Conservation (phyloP, 2,113 vertebrate genomes). For the Brachypteracias leptosomus region DNA sequence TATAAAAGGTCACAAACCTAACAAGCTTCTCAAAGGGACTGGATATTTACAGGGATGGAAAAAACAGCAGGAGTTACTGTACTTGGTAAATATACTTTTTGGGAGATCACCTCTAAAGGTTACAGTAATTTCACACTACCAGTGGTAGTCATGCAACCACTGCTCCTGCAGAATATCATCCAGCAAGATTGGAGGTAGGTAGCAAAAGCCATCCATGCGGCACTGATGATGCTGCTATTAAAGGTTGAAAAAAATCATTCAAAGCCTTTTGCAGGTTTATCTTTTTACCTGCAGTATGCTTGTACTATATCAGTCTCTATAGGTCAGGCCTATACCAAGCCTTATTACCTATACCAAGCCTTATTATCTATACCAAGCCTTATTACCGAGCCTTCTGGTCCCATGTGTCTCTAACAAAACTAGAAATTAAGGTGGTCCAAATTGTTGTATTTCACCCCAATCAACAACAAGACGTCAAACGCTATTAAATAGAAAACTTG, state of each 20-base stretch:
- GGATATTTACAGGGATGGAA: background rate
- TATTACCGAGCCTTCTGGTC: background rate
- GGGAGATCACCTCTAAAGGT: background rate
- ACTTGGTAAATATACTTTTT: background rate
- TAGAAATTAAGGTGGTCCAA: background rate
- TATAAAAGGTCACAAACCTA: background rate
- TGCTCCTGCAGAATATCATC: background rate
- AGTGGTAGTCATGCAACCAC: background rate
- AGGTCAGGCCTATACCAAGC: too few relatives aligned
- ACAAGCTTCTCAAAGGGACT: background rate
- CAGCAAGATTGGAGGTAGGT: accelerated
- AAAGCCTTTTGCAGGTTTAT: background rate
- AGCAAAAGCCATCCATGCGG: background rate
- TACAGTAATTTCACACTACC: background rate
- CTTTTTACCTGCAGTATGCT: background rate
- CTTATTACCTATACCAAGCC: too few relatives aligned
- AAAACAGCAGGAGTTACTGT: background rate
- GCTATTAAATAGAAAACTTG: background rate
- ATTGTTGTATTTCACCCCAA: background rate
- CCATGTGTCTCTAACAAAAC: background rate
- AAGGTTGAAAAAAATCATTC: background rate
- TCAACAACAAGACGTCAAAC: background rate
- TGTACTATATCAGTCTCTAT: background rate
- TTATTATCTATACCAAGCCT: too few relatives aligned
- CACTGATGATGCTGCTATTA: background rate